Conservation (phyloP, 2,113 vertebrate species). For the Muntiacus muntjak region DNA sequence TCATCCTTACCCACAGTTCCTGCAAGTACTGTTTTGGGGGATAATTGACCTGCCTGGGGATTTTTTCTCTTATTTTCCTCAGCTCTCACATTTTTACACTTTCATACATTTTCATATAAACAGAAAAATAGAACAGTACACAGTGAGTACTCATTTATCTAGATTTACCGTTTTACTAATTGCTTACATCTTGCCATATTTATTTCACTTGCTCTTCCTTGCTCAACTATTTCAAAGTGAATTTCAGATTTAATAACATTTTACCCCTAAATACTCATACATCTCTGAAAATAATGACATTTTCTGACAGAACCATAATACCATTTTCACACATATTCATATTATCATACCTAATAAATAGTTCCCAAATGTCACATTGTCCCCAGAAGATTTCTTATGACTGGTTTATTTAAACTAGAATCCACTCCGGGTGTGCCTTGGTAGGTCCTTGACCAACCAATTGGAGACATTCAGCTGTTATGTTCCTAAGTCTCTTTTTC, state of each 20-base stretch:
- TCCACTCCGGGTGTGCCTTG: neutral
- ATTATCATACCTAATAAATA: neutral
- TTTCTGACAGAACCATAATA: neutral
- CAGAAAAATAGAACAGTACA: neutral
- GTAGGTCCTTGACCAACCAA: neutral
- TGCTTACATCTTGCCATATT: neutral
- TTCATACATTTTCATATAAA: neutral
- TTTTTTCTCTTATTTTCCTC: neutral
- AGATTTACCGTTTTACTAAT: neutral
- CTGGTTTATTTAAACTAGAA: neutral
- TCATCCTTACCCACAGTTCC: neutral
- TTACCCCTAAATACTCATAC: neutral
- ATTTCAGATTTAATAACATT: neutral
- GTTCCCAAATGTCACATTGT: neutral
- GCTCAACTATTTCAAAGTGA: neutral
- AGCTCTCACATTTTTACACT: neutral
- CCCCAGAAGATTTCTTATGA: neutral
- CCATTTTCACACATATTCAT: neutral
- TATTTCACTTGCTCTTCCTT: neutral
- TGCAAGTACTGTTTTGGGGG: neutral
- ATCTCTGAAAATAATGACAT: neutral
- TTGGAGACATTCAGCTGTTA: neutral
- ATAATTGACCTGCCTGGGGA: neutral
- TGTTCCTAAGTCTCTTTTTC: neutral
- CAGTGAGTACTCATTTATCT: neutral